Evolutionary conservation across 2,888 invertebrate genomes (phyloP).

Genomic region (Erannis defoliaria): DNA sequence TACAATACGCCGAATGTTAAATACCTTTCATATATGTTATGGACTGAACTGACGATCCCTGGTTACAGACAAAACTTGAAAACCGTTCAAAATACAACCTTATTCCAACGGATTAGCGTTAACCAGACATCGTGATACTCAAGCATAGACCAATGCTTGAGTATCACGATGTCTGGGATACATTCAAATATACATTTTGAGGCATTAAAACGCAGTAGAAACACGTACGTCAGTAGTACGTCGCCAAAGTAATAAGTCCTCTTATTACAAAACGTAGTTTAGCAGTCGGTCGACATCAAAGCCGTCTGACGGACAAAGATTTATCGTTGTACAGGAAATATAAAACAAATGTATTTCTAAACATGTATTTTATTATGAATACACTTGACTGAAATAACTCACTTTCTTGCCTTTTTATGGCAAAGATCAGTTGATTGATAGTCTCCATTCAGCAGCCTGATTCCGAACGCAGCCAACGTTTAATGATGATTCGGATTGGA

Average conservation of each 20-base stretch:
- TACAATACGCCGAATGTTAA: constrained; percentile 25
- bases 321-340: neutral
- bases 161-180: constrained; percentile 2
- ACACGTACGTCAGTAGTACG: constrained; percentile 19
- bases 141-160: neutral
- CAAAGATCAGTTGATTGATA: neutral
- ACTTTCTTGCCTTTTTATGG: neutral
- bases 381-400: neutral
- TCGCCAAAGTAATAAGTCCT: constrained; percentile 20
- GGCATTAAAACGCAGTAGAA: constrained; percentile 11
- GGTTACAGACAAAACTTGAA: neutral
- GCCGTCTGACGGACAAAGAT: neutral
- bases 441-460: neutral
- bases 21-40: neutral
- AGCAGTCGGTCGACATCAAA: neutral
- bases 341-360: neutral
- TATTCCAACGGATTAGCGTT: neutral
- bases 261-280: neutral
- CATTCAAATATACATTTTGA: constrained; percentile 8
- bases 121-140: constrained; percentile 8
- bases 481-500: neutral
- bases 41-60: neutral
- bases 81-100: neutral
- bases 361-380: neutral
- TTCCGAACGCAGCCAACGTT: neutral